A percentile compares a stretch with the other conserved stretches of the same genome.
These are phyloP conservation scores for Nothoprocta perdicaria DNA, from an alignment of 2,113 vertebrate species.

Conservation along the genomic window DNA sequence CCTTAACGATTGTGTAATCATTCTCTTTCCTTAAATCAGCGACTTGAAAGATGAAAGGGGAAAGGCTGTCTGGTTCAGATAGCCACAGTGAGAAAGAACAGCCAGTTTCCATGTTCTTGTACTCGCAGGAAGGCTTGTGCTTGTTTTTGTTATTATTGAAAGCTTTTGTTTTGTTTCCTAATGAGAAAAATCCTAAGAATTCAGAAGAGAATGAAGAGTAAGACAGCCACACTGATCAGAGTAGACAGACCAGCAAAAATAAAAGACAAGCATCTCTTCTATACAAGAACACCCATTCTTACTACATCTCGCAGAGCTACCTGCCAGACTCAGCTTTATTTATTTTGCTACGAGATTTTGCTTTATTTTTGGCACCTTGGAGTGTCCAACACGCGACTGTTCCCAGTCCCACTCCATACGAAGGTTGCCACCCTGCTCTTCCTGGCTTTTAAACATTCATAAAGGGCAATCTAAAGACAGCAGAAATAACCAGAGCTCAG, in stretches of 20 bases:
- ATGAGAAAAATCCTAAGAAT: neutral
- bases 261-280: neutral
- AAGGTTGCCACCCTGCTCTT: neutral
- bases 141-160: conserved; percentile 30
- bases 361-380: no score
- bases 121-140: conserved; percentile 3
- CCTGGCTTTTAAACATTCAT: neutral
- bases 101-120: neutral
- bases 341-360: no score
- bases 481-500: neutral
- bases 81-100: conserved; percentile 2
- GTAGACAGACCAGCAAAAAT: neutral
- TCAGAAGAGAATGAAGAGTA: neutral
- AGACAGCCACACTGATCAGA: neutral
- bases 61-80: conserved; percentile 30
- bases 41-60: conserved; percentile 36
- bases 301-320: no score
- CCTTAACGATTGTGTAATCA: conserved; percentile 21
- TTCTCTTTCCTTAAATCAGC: conserved; percentile 38
- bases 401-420: no score
- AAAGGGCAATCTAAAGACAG: neutral
- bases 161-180: conserved; percentile 1
- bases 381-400: no score
- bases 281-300: neutral
- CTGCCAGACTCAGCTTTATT: neutral